phyloP scores from a whole-genome alignment of 2,113 vertebrate species.

The Cavia porcellus region DNA sequence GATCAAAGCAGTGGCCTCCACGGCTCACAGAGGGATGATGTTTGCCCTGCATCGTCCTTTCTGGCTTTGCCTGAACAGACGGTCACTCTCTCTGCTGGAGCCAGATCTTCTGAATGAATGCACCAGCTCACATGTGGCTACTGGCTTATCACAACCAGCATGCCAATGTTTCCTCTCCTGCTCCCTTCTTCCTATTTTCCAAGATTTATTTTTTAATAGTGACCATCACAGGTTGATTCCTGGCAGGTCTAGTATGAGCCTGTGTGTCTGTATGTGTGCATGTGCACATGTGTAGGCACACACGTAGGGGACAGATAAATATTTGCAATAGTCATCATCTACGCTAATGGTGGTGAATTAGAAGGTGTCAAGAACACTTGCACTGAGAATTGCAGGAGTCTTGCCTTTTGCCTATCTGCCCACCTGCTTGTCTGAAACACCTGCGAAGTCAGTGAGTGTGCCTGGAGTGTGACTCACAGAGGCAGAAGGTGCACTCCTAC shows the following conservation, averaged over 20 bases:
- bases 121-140: not conserved
- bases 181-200: not conserved
- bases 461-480: not conserved
- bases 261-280: not conserved
- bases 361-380: not conserved
- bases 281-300: accelerated
- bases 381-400: not conserved
- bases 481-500: not conserved
- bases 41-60: not conserved
- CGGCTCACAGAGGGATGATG: not conserved
- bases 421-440: not conserved
- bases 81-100: not conserved
- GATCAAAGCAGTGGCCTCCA: slow-evolving; percentile 17
- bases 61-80: not conserved
- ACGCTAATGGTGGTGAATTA: not conserved
- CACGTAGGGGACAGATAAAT: not conserved
- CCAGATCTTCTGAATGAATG: not conserved
- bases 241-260: not conserved
- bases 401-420: not conserved
- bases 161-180: not conserved
- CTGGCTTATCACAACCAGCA: slow-evolving; percentile 14
- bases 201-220: not conserved
- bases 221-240: not conserved
- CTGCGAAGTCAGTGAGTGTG: not conserved
- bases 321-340: not conserved